Conservation (phyloP, 2,888 invertebrate genomes). For the Phyllotreta cruciferae region DNA sequence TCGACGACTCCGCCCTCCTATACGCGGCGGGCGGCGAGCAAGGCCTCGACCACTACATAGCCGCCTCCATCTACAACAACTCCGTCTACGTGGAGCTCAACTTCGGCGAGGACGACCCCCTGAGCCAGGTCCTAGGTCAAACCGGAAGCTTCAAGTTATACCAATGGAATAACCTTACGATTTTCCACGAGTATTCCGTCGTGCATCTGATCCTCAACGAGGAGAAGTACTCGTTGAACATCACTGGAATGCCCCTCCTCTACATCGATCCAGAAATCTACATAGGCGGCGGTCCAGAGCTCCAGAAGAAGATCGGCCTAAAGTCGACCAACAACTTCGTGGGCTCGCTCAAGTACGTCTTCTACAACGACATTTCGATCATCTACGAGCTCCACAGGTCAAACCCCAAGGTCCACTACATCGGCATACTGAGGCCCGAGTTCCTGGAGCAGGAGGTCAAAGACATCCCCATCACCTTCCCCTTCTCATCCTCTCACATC, state of each 20-base stretch:
- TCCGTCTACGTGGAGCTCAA: constrained; percentile 87
- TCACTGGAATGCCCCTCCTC: constrained; percentile 76
- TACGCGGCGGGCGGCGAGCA: constrained; percentile 93
- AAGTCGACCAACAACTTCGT: constrained; percentile 66
- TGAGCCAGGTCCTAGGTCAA: constrained; percentile 71
- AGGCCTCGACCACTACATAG: constrained; percentile 88
- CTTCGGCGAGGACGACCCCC: constrained; percentile 81
- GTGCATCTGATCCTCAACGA: constrained; percentile 80
- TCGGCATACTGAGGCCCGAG: constrained; percentile 75
- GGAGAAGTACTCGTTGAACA: constrained; percentile 72
- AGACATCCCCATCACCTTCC: constrained; percentile 89
- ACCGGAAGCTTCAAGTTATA: constrained; percentile 70
- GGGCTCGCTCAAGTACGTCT: constrained; percentile 88
- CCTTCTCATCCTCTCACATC: constrained; percentile 88
- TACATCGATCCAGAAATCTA: constrained; percentile 95
- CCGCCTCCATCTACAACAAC: constrained; percentile 83
- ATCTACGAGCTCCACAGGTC: constrained; percentile 85
- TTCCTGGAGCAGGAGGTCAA: constrained; percentile 84
- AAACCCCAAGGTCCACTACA: constrained; percentile 75
- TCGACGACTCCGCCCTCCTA: constrained; percentile 90
- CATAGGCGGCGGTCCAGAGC: constrained; percentile 78
- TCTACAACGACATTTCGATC: constrained; percentile 91
- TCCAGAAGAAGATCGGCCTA: constrained; percentile 80
- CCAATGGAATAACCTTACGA: constrained; percentile 90
- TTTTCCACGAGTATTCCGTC: constrained; percentile 77